A percentile compares a stretch with the other conserved stretches of the same genome.
These are phyloP conservation scores for Teleogryllus occipitalis DNA, from an alignment of 1,140 invertebrate species.

Conservation along the genomic window DNA sequence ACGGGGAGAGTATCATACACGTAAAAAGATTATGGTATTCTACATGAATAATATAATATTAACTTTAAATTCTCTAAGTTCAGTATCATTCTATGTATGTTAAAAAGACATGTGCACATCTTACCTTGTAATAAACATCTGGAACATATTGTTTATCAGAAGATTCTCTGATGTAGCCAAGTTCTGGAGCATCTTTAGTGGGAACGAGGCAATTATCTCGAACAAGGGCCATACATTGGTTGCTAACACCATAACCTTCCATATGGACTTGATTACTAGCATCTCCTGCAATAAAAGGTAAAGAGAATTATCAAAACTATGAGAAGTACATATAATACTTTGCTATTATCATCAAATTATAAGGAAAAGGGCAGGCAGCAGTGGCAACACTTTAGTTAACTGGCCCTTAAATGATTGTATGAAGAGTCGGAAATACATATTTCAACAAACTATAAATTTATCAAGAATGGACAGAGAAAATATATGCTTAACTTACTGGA, in stretches of 20 bases:
- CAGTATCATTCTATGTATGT: no score
- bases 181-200: conserved; percentile 92
- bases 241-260: conserved; percentile 98
- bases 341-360: not conserved
- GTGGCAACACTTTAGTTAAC: no score
- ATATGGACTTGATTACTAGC: conserved; percentile 88
- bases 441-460: no score
- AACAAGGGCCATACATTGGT: conserved; percentile 96
- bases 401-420: no score
- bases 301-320: not conserved
- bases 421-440: no score
- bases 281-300: conserved; percentile 54
- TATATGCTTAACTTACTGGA: no score
- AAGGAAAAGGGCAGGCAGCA: no score
- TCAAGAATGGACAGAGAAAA: no score
- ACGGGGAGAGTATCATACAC: no score
- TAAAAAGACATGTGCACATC: conserved; percentile 24
- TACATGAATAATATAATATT: no score
- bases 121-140: conserved; percentile 98
- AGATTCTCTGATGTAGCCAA: conserved; percentile 92
- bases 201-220: conserved; percentile 90
- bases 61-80: no score
- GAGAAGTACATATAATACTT: not conserved
- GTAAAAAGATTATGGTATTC: no score
- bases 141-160: conserved; percentile 93